Percentiles rank a stretch among this genome's conserved stretches.
These are phyloP conservation scores for Ptyas mucosa DNA, from an alignment of 2,113 vertebrate species.

Conservation along the genomic window DNA sequence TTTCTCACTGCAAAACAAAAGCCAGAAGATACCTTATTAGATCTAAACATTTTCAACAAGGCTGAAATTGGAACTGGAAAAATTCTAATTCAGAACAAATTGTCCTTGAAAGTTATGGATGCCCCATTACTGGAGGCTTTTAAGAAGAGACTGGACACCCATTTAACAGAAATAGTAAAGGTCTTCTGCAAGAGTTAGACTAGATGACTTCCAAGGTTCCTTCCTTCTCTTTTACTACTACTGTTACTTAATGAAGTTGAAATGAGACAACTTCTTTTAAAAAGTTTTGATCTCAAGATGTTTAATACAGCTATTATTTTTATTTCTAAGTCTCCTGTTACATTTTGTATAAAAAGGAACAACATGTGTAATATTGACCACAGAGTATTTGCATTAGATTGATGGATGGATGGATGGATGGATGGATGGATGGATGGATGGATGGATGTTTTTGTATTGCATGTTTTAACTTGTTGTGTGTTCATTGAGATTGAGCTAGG, in stretches of 20 bases:
- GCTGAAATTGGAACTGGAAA: background rate
- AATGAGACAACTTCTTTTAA: background rate
- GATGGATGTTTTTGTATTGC: background rate
- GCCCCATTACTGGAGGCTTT: no score
- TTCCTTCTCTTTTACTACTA: no score
- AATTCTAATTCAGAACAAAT: background rate
- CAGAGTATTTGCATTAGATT: background rate
- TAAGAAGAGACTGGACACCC: no score
- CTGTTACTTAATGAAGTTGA: background rate
- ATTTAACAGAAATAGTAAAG: no score
- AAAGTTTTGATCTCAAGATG: background rate
- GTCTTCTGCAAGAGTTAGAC: no score
- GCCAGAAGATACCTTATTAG: background rate
- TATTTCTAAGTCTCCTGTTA: background rate
- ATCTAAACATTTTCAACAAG: background rate
- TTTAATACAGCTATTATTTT: no score
- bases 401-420: no score
- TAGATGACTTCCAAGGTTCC: no score
- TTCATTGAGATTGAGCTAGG: background rate
- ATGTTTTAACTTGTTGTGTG: background rate
- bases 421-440: no score
- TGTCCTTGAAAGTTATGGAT: no score
- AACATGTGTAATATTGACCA: background rate
- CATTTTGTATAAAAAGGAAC: background rate
- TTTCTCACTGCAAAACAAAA: background rate